Conservation (phyloP, 2,888 invertebrate genomes). For the Pyrrhia umbra region DNA sequence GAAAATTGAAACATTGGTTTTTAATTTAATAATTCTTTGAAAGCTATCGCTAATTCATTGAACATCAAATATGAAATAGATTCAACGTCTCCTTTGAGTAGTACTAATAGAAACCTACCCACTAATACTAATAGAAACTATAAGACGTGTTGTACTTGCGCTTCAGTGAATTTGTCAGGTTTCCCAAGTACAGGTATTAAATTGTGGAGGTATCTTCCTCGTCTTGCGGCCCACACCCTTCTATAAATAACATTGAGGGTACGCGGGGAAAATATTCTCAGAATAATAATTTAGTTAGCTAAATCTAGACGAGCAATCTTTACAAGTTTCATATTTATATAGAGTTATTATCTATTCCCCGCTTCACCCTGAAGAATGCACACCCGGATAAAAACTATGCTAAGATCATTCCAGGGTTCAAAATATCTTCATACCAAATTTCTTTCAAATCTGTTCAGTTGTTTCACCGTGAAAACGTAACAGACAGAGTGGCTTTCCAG, state of each 20-base stretch:
- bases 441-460: too few species aligned
- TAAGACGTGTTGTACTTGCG: constrained; percentile 14
- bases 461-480: too few species aligned
- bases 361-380: too few species aligned
- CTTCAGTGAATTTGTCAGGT: constrained; percentile 40
- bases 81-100: constrained; percentile 9
- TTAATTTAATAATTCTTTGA: constrained; percentile 16
- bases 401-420: too few species aligned
- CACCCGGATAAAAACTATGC: too few species aligned
- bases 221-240: constrained; percentile 35
- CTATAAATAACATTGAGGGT: constrained; percentile 52
- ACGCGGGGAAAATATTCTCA: constrained; percentile 34
- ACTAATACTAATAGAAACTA: constrained; percentile 23
- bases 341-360: too few species aligned
- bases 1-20: constrained; percentile 14
- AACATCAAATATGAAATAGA: constrained; percentile 4
- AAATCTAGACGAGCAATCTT: constrained; percentile 18
- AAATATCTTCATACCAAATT: too few species aligned
- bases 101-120: constrained; percentile 1
- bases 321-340: neutral
- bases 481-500: too few species aligned
- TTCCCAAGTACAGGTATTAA: constrained; percentile 44
- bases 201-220: constrained; percentile 24
- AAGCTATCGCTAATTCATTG: constrained; percentile 20
- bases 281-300: constrained; percentile 32